Evolutionary conservation across 2,113 vertebrate genomes (phyloP), one percentile per base, ranked within the genome.

Genomic region (Apistogramma diplotaenia): DNA sequence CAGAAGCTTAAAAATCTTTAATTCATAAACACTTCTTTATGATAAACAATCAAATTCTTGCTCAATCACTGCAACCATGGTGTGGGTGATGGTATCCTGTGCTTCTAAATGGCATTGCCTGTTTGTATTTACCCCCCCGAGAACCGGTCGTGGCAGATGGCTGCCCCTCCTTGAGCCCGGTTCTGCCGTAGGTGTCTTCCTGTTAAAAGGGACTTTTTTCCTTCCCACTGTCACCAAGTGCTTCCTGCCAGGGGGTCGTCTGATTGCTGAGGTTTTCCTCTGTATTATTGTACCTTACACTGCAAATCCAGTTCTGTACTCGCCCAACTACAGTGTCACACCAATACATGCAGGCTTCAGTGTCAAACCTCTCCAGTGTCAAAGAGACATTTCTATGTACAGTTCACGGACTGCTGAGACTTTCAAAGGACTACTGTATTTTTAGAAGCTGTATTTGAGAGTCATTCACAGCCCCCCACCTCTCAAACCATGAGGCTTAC

Each of bases 391-490:
- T 53, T 61, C 33, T 51, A 15, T 71, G 76, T 91, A 92, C 90
- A 89, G 87, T 91, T 76, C 35, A 43, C 10, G 7, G 1, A 35
- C 62, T 7, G 10, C 74, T 19, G 43, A 56, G 74, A 87, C 90
- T 89, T 90, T 89, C 86, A 83, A 92, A 92, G 86, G 83, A 77
- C 86, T 78, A 35, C 65, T 53, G 70, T 94, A 93, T 92, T 84
- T 93, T 89, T 92, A 91, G 86, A 71, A 56, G 3, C 35, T 67
- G 33, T 40, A 79, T 76, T 74, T 23, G 54, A 80, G 43, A 73
- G 81, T 65, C 37, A 7, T 79, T 82, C 49, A 75, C 62, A 79
- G 29, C 29, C 77, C 53, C 10, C 53, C 70, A 33, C 16, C 65
- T 51, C 51, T 85, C 33, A 29, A 54, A 57, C 53, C 18, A 2